A percentile compares a stretch with the other conserved stretches of the same genome.
phyloP scores from a whole-genome alignment of 2,113 vertebrate genomes.

The Gallinago undulata region DNA sequence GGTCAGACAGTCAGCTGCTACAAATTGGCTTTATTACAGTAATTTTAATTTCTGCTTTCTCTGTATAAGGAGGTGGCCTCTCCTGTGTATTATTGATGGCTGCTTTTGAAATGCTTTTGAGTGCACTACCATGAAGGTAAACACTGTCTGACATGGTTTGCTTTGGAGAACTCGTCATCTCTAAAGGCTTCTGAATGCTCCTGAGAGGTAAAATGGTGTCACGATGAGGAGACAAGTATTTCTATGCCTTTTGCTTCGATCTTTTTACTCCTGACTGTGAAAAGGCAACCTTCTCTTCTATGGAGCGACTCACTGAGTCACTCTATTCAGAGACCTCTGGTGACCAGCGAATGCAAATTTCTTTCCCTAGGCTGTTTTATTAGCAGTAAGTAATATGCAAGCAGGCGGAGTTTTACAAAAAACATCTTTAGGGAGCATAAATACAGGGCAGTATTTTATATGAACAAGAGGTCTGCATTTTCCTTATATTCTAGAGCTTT shows the following conservation, averaged over 20 bases:
- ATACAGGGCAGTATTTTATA: neutral
- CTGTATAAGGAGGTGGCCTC: neutral
- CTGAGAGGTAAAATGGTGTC: neutral
- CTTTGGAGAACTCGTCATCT: neutral
- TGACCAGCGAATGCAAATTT: conserved; percentile 5
- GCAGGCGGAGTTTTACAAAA: neutral
- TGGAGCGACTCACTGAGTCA: neutral
- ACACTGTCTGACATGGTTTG: neutral
- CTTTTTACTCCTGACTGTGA: neutral
- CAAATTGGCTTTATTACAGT: neutral
- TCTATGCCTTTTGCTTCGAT: neutral
- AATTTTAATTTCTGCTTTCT: neutral
- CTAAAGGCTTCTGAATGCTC: neutral
- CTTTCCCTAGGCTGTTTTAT: neutral
- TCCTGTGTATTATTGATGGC: neutral
- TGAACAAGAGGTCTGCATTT: neutral
- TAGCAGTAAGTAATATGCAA: neutral
- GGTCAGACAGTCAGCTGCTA: neutral
- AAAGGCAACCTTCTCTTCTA: neutral
- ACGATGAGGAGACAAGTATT: neutral
- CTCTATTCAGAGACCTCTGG: neutral
- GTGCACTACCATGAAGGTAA: neutral
- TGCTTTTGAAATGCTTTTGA: neutral
- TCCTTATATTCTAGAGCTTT: neutral
- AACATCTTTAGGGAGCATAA: neutral